Evolutionary conservation across 2,797 vertebrate species (phyloP).

Genomic region (Gastrophryne carolinensis): DNA sequence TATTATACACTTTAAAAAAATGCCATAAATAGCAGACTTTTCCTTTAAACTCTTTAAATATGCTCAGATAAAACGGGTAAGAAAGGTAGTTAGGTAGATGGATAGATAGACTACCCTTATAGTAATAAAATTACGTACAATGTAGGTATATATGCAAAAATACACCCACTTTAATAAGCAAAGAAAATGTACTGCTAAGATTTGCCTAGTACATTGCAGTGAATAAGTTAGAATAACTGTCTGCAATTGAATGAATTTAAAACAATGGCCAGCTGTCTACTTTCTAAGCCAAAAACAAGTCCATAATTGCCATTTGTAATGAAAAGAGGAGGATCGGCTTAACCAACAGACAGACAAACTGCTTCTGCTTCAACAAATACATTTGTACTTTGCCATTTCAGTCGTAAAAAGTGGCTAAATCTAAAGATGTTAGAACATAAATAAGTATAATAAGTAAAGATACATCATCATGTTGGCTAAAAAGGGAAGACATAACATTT

Average conservation of each 20-base stretch:
- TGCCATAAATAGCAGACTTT: too few relatives aligned
- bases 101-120: not conserved
- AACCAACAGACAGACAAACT: slow-evolving; percentile 15
- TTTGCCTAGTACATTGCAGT: not conserved
- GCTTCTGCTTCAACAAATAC: slow-evolving; percentile 10
- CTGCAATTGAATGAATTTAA: not conserved
- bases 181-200: not conserved
- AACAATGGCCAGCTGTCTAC: not conserved
- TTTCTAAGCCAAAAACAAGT: not conserved
- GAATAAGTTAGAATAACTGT: not conserved
- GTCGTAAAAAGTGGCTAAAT: slow-evolving; percentile 15
- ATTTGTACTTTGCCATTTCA: slow-evolving; percentile 11
- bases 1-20: too few relatives aligned
- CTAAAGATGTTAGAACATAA: not conserved
- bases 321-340: not conserved
- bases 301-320: slow-evolving; percentile 26
- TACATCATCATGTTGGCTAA: too few relatives aligned
- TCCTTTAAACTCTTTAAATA: too few relatives aligned
- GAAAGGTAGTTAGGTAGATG: too few relatives aligned
- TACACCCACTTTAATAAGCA: not conserved
- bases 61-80: too few relatives aligned
- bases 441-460: too few relatives aligned
- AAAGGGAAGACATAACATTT: too few relatives aligned
- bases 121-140: not conserved
- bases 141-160: not conserved